Evolutionary conservation across 2,888 invertebrate species (phyloP).

Genomic region (Stenodema calcarata): DNA sequence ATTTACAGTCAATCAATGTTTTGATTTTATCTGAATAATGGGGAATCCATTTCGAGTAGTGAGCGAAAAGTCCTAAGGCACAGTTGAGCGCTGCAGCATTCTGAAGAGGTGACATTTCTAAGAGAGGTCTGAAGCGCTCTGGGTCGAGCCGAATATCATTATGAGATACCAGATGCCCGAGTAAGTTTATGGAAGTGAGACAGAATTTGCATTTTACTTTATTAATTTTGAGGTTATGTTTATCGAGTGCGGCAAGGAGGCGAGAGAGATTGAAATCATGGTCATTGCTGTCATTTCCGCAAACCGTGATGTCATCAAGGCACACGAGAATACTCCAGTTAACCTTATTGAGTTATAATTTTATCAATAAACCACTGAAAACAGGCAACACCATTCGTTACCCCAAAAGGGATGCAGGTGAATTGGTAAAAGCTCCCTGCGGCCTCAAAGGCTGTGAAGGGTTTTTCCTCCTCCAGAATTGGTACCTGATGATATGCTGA

Average conservation of each 20-base stretch:
- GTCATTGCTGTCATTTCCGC: neutral
- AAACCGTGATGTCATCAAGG: neutral
- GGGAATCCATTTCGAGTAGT: neutral
- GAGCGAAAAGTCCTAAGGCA: neutral
- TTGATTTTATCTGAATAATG: neutral
- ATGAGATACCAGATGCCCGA: neutral
- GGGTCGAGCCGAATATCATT: neutral
- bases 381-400: no score
- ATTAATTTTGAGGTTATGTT: conserved; percentile 12
- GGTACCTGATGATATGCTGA: no score
- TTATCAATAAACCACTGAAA: no score
- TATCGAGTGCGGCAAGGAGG: neutral
- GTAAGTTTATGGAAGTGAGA: no score
- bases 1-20: neutral
- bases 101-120: no score
- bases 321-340: neutral
- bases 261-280: neutral
- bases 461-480: neutral
- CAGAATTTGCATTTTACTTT: neutral
- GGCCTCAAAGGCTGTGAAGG: neutral
- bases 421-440: no score
- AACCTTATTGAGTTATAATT: neutral
- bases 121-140: no score
- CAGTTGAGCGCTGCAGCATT: neutral
- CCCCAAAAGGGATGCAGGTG: no score